A percentile compares a stretch with the other conserved stretches of the same genome.
Evolutionary conservation across 2,113 vertebrate species (phyloP).

Genomic region (Phycodurus eques): DNA sequence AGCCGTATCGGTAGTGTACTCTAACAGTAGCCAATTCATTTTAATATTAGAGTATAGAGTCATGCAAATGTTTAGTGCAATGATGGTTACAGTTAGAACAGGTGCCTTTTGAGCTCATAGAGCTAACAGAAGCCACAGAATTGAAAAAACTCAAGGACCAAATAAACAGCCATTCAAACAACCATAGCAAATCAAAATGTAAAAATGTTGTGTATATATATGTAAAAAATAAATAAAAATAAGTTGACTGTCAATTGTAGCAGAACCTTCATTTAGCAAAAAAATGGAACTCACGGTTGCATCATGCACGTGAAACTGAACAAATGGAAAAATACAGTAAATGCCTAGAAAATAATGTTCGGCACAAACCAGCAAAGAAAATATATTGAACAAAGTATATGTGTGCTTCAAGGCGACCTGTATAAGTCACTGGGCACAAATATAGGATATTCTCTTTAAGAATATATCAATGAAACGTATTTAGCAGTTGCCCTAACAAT

Average conservation of each 20-base stretch:
- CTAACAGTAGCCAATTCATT: not conserved
- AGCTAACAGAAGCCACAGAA: slow-evolving; percentile 6
- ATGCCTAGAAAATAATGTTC: not conserved
- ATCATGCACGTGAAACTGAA: slow-evolving; percentile 16
- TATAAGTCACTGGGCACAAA: slow-evolving; percentile 12
- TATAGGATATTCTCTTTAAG: not conserved
- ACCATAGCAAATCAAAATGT: not conserved
- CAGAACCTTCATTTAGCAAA: not conserved
- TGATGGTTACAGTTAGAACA: not conserved
- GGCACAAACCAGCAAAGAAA: slow-evolving; percentile 8
- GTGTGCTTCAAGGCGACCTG: not conserved
- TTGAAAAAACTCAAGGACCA: slow-evolving; percentile 13
- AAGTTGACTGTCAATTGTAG: not conserved
- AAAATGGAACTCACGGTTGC: not conserved
- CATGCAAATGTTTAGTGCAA: slow-evolving; percentile 6
- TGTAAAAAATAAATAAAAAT: not conserved
- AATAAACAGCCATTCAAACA: slow-evolving; percentile 6
- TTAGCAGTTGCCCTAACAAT: not conserved
- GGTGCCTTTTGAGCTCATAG: slow-evolving; percentile 8
- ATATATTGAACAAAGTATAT: not conserved
- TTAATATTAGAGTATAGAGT: not conserved
- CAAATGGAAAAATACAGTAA: not conserved
- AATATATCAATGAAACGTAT: not conserved
- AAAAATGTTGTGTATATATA: too few relatives aligned
- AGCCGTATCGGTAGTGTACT: not conserved